Evolutionary conservation across 1,140 invertebrate species (phyloP), one percentile per base, ranked within the genome.

Genomic region (Liolophura sinensis): DNA sequence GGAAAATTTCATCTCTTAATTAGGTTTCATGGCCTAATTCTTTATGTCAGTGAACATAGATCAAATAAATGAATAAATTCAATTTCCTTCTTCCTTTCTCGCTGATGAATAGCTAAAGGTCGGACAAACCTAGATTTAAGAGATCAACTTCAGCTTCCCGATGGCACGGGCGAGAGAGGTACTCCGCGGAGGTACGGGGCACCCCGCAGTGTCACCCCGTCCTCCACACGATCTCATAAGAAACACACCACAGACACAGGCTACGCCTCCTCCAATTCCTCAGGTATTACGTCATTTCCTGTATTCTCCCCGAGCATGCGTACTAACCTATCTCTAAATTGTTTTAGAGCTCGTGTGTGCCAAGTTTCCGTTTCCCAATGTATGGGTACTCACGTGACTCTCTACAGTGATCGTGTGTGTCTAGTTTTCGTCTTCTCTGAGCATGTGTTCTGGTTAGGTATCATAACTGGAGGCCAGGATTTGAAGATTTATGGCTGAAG

Each of bases 91-190:
- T 62, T 63, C 20, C 22, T 49, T 65, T 61, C 59, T 70, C 67
- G 56, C 65, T 62, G 62, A 61, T 72, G 58, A n/a, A n/a, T 72
- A 84, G 82, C 81, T 18, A 81, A 75, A 76, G 80, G 80, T 60
- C 72, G 82, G 68, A 78, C 80, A 64, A 82, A 81, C 64, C 67
- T 73, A 54, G 82, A 84, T 58, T 76, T 82, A 48, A 74, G 80
- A 58, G 81, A 84, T 47, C 66, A 74, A 46, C 73, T 84, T 65
- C 68, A 64, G 49, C 64, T 68, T 54, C 70, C 65, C 27, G 76
- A 74, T 57, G 73, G 69, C 14, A 67, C 70, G 11, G 31, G 63
- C 7, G 65, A 70, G 25, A 51, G 46, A n/a, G 59, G 70, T 14
- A 72, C 72, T n/a, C 72, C 75, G 1, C 70, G 75, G 61, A 69